phyloP scores from a whole-genome alignment of 1,140 invertebrate species.

The Papilio dardanus region DNA sequence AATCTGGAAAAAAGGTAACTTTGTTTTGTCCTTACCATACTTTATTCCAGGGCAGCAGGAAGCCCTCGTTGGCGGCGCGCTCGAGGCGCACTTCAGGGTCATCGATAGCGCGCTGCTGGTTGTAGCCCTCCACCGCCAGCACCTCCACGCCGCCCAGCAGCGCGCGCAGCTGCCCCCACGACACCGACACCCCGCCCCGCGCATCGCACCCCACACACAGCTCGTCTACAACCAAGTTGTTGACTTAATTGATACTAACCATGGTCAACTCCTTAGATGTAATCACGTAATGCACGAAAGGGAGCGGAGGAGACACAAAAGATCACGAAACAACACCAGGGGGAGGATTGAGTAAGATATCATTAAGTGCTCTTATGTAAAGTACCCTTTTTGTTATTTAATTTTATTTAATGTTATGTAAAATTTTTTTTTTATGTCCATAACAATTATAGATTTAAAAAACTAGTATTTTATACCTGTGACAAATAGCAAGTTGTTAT shows the following conservation, averaged over 20 bases:
- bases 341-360: no score
- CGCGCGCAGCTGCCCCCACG: constrained; percentile 78
- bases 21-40: constrained; percentile 83
- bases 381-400: no score
- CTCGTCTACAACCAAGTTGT: no score
- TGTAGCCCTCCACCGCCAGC: constrained; percentile 88
- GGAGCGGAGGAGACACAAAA: no score
- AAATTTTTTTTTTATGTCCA: no score
- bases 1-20: no score
- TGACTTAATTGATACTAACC: no score
- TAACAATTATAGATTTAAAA: not conserved
- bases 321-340: no score
- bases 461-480: constrained; percentile 69
- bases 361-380: no score
- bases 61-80: constrained; percentile 88
- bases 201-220: constrained; percentile 69
- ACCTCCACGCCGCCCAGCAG: constrained; percentile 90
- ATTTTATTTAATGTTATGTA: no score
- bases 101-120: constrained; percentile 83
- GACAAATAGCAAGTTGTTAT: constrained; percentile 84
- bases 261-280: no score
- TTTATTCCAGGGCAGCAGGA: constrained; percentile 87
- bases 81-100: constrained; percentile 86
- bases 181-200: constrained; percentile 63
- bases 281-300: no score